A percentile compares a stretch with the other conserved stretches of the same genome.
Conservation (phyloP, 2,888 invertebrate genomes). For the Halocaridina rubra region DNA sequence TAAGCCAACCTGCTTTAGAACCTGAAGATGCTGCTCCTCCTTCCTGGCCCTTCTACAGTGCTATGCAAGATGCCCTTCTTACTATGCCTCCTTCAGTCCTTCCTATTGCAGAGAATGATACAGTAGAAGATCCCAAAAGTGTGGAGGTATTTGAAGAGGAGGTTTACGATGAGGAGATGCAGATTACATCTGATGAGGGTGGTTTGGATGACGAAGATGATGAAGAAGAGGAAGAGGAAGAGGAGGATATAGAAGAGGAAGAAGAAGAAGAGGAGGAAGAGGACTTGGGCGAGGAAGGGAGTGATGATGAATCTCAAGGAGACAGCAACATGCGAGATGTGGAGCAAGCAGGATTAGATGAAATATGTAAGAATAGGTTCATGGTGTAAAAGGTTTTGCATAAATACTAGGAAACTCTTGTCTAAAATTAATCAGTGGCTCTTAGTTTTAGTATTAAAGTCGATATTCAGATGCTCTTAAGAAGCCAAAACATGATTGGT, state of each 20-base stretch:
- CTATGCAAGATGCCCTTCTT: constrained; percentile 53
- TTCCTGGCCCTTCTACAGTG: constrained; percentile 50
- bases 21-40: constrained; percentile 56
- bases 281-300: constrained; percentile 5
- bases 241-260: constrained; percentile 36
- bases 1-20: constrained; percentile 52
- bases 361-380: constrained; percentile 23
- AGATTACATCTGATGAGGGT: constrained; percentile 17
- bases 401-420: too few relatives aligned
- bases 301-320: not conserved
- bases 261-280: constrained; percentile 30
- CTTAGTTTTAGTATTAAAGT: too few relatives aligned
- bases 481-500: too few relatives aligned
- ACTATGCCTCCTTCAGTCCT: constrained; percentile 50
- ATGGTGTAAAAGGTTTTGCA: too few relatives aligned
- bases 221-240: constrained; percentile 21
- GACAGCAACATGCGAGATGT: constrained; percentile 34
- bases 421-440: too few relatives aligned
- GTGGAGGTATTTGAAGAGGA: constrained; percentile 11
- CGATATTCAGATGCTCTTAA: too few relatives aligned
- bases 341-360: constrained; percentile 14
- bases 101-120: constrained; percentile 23
- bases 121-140: constrained; percentile 14
- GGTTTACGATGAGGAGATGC: not conserved
- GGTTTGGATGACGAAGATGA: constrained; percentile 35